A percentile compares a stretch with the other conserved stretches of the same genome.
phyloP scores from a whole-genome alignment of 2,888 invertebrate species.

The Hyposoter dolosus region DNA sequence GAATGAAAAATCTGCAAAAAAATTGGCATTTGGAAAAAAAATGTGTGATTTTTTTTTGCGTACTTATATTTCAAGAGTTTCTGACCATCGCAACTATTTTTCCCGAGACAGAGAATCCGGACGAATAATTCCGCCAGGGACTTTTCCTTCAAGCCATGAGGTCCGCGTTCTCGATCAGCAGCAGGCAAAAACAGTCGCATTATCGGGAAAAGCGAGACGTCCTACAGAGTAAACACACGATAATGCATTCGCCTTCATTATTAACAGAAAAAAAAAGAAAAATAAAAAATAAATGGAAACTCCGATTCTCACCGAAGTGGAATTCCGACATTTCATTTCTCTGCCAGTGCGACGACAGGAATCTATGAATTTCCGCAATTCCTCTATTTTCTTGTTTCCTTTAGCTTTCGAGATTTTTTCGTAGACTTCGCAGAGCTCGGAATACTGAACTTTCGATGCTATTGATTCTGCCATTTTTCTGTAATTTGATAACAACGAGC shows the following conservation, averaged over 20 bases:
- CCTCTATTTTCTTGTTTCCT: constrained; percentile 85
- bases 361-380: constrained; percentile 85
- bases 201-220: constrained; percentile 89
- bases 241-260: constrained; percentile 62
- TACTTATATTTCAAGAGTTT: constrained; percentile 86
- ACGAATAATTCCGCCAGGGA: constrained; percentile 91
- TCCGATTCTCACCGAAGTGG: constrained; percentile 77
- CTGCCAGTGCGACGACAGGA: constrained; percentile 85
- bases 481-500: constrained; percentile 1
- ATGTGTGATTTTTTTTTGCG: constrained; percentile 19
- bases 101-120: constrained; percentile 91
- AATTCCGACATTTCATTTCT: constrained; percentile 79
- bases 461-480: constrained; percentile 72
- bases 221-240: constrained; percentile 81
- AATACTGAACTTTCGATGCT: constrained; percentile 85
- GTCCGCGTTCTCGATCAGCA: constrained; percentile 91
- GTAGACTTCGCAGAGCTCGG: constrained; percentile 87
- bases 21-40: neutral
- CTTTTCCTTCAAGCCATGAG: constrained; percentile 93
- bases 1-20: neutral
- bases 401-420: constrained; percentile 87
- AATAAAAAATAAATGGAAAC: neutral
- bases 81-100: constrained; percentile 87
- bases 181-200: constrained; percentile 92
- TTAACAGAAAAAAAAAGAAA: constrained; percentile 7